Evolutionary conservation across 2,113 vertebrate species (phyloP).

Genomic region (Perca schrenkii): DNA sequence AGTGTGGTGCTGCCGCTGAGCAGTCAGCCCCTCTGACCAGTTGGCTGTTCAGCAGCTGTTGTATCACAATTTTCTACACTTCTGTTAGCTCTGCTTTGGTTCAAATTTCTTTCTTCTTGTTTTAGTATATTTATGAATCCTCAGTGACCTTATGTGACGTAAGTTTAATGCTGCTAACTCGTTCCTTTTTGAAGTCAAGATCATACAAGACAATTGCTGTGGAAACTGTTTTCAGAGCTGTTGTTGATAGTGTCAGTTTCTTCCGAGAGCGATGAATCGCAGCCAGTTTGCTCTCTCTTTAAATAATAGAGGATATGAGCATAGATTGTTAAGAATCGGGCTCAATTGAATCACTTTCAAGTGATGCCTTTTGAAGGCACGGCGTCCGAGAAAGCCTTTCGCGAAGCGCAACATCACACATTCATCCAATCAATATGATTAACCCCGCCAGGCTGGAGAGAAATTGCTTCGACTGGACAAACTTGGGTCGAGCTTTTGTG

Average conservation of each 20-base stretch:
- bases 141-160: background rate
- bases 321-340: conserved; percentile 44
- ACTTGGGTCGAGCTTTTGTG: conserved; percentile 22
- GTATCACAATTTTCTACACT: conserved; percentile 1
- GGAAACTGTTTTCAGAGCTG: conserved; percentile 2
- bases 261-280: background rate
- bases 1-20: conserved; percentile 9
- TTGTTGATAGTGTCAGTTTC: conserved; percentile 4
- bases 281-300: conserved; percentile 18
- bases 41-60: conserved; percentile 26
- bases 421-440: conserved; percentile 76
- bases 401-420: conserved; percentile 66
- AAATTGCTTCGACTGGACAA: conserved; percentile 50
- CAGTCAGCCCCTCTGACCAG: conserved; percentile 38
- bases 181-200: conserved; percentile 19
- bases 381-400: conserved; percentile 41
- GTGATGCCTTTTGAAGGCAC: conserved; percentile 67
- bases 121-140: background rate
- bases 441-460: conserved; percentile 65
- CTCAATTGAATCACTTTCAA: conserved; percentile 59
- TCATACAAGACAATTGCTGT: conserved; percentile 2
- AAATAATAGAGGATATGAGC: conserved; percentile 51
- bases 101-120: background rate
- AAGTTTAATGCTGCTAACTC: background rate
- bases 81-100: conserved; percentile 7